These are phyloP conservation scores for Habropoda laboriosa DNA, from an alignment of 1,140 invertebrate genomes.

Conservation along the genomic window DNA sequence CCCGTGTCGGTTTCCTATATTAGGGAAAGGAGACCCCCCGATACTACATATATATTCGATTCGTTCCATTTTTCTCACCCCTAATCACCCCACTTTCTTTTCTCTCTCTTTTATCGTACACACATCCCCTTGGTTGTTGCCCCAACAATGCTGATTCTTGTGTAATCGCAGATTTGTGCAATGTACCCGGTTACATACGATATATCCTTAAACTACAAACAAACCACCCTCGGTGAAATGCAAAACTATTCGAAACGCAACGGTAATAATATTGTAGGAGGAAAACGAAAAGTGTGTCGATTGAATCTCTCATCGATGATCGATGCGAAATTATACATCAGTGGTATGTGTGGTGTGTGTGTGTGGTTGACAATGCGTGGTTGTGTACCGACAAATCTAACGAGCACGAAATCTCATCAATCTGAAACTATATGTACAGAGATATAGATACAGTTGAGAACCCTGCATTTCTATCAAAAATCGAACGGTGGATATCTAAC, in stretches of 20 bases:
- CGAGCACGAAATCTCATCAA: slow-evolving; percentile 2
- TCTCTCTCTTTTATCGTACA: background rate
- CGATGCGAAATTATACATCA: too few species aligned
- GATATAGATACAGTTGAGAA: too few species aligned
- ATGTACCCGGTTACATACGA: slow-evolving; percentile 31
- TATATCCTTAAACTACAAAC: slow-evolving; percentile 38
- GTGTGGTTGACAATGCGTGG: too few species aligned
- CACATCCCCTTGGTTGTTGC: background rate
- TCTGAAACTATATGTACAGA: too few species aligned
- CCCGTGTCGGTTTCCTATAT: too few species aligned
- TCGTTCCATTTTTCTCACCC: background rate
- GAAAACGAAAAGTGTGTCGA: too few species aligned
- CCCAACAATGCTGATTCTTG: background rate
- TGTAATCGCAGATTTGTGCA: slow-evolving; percentile 52
- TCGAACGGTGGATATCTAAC: background rate
- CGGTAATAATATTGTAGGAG: too few species aligned
- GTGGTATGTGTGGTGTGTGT: too few species aligned
- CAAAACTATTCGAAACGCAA: slow-evolving; percentile 17
- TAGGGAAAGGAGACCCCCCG: too few species aligned
- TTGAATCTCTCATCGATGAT: too few species aligned
- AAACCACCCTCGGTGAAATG: slow-evolving; percentile 42
- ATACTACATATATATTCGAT: too few species aligned
- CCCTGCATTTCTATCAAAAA: background rate
- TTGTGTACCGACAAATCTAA: too few species aligned
- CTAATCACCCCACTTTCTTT: background rate